Evolutionary conservation across 37 sponge, comb jelly and placozoan genomes (phyloP), one percentile per base, ranked within the genome.

Genomic region (Beroe ovata): DNA sequence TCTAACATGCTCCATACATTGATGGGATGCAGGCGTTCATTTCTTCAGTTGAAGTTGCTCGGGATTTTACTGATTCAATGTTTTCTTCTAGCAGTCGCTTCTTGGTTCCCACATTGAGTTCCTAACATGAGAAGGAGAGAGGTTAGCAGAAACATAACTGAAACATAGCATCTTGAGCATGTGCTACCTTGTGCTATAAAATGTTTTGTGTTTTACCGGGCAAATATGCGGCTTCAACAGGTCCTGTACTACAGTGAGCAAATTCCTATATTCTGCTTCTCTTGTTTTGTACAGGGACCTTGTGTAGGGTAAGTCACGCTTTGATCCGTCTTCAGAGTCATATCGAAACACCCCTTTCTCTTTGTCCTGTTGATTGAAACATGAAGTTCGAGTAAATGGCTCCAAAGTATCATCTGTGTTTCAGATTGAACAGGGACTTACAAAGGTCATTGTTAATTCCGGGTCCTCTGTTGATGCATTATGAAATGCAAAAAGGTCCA

Each of bases 401-500:
- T n/a, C 6, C 54, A 47, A 47, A 47, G 11, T 47, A 11, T 47
- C 54, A 47, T 11, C 54, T 47, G 6, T 47, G 54, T 16, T 11
- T 47, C 54, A 47, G 54, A 47, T 47, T 16, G 54, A 11, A 47
- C n/a, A n/a, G 11, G 6, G 6, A 47, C 54, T 47, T 47, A 47
- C 54, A 47, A 47, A 47, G 54, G 11, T 16, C 54, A 47, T 47
- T 16, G 54, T 6, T 11, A 47, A 47, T 47, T 47, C 54, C 11
- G 54, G 54, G 11, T 47, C 11, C 54, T 47, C 54, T 47, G 11
- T 16, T 11, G 69, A 66, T 4, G 30, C 69, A 66, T 66, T 66
- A 66, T 66, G 34, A 32, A 32, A 66, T 18, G 36, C 69, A 66
- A 66, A 66, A 34, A 66, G 30, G 35, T 66, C 69, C 30, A 66